Base-by-base conservation (phyloP, 2,888 invertebrate genomes). In the Leptinotarsa peninsularis region DNA sequence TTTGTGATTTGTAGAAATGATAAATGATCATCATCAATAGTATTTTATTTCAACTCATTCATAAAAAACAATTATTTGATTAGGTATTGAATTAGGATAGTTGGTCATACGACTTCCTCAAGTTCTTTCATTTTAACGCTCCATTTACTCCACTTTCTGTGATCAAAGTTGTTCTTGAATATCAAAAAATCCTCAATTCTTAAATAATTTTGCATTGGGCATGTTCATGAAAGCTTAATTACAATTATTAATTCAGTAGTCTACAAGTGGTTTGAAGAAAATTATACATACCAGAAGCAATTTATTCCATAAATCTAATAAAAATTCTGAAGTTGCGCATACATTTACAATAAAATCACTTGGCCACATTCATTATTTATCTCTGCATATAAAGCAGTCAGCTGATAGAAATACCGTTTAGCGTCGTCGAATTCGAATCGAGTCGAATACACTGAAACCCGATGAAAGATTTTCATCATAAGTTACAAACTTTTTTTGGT, bases 401-500 rank as follows among this genome's bases (percentile, higher is more conserved):
- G 60, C 60, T 63, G 60, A 63, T 63, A 63, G 33, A 63, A 63
- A 7, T 63, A 15, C 60, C 33, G 60, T 63, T 63, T 23, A 27
- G 14, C 13, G 60, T 15, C 33, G 33, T n/a, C 17, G 21, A 15
- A 63, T 63, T 63, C 27, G 17, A 33, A 33, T 33, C 60, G 10
- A 17, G 60, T 5, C 17, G 60, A 63, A 63, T 27, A 63, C 15
- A 63, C 1, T 14, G 17, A 14, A 23, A 33, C 27, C 27, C 60
- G 60, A 17, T 4, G 17, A 33, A 4, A 63, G 33, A 69, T 52
- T 72, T 75, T 66, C 54, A 72, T 72, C 66, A 74, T 21, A 60
- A 74, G 66, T 66, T 69, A 70, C 52, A 56, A 68, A 58, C 23
- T 73, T 60, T 69, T 73, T 73, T 66, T 68, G 27, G 27, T 27